These are phyloP conservation scores for Pholis gunnellus DNA, from an alignment of 2,113 vertebrate genomes.

Conservation along the genomic window DNA sequence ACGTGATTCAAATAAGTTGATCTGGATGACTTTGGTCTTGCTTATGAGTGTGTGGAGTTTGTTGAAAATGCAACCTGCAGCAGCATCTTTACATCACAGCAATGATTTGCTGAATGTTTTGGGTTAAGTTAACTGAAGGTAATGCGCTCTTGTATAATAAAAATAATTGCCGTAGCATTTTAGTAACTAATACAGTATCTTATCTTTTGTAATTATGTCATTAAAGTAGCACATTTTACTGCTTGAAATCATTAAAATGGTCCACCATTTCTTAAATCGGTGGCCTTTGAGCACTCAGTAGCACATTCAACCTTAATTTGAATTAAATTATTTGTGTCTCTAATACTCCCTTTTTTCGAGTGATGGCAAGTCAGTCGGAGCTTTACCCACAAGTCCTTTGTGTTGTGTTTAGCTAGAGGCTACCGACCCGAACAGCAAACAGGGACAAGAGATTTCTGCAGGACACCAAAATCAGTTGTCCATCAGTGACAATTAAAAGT, in stretches of 20 bases:
- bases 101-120: not conserved
- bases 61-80: not conserved
- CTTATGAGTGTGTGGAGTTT: not conserved
- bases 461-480: not conserved
- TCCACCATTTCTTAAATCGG: constrained; percentile 47
- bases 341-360: constrained; percentile 46
- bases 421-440: not conserved
- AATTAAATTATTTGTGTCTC: constrained; percentile 60
- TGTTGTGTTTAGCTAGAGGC: not conserved
- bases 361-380: constrained; percentile 29
- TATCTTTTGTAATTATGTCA: not conserved
- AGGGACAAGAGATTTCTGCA: not conserved
- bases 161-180: not conserved
- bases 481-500: not conserved
- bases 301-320: constrained; percentile 41
- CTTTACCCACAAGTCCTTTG: not conserved
- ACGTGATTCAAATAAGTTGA: not conserved
- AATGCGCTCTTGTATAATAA: not conserved
- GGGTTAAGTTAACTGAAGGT: not conserved
- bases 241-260: constrained; percentile 25
- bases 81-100: not conserved
- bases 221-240: constrained; percentile 21
- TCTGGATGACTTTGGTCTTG: not conserved
- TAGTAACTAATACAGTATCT: too few species aligned
- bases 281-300: constrained; percentile 10